Base-by-base conservation (phyloP, 2,113 vertebrate species). In the Trogon melanurus region DNA sequence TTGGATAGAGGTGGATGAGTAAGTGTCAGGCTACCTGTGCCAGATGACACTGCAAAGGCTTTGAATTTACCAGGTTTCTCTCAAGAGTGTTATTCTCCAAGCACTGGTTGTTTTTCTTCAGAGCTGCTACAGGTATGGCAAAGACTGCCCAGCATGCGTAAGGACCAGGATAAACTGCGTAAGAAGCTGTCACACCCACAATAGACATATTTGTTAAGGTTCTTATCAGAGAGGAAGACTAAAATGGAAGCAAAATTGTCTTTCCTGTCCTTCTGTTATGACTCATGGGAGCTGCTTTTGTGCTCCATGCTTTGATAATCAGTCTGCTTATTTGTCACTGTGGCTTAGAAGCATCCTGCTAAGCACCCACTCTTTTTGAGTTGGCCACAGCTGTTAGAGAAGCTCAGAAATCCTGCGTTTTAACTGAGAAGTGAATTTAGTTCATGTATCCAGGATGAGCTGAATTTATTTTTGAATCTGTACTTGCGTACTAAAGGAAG, bases 211-310 rank as follows among this genome's bases (percentile, higher is more conserved):
- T 94, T 88, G 38, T 87, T 87, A 64, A 91, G 73, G 89, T 18
- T 94, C 78, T 82, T 75, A 41, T 20, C 6, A 18, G 53, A 81
- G 73, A 84, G 48, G 56, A 86, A 32, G 66, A 87, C 81, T 85
- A 79, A 96, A 96, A 89, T 91, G 93, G 95, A 91, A 95, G 78
- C 91, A 91, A 92, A 93, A 91, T 85, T 93, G 70, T 80, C 93
- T 95, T 95, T 92, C 86, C 94, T 95, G 76, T 95, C 84, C 91
- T 92, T 74, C 79, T 78, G 53, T 72, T 91, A 85, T 95, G 94
- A 95, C 58, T 97, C 89, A 95, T 91, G 66, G 87, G 74, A 89
- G 36, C 91, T 85, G 80, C 89, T 95, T 95, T 95, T 95, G 89
- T 95, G 86, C 80, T 95, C 65, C 22, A 4, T 0, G 22, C 80